phyloP scores from a whole-genome alignment of 2,113 vertebrate genomes.

The Trematomus loennbergii region DNA sequence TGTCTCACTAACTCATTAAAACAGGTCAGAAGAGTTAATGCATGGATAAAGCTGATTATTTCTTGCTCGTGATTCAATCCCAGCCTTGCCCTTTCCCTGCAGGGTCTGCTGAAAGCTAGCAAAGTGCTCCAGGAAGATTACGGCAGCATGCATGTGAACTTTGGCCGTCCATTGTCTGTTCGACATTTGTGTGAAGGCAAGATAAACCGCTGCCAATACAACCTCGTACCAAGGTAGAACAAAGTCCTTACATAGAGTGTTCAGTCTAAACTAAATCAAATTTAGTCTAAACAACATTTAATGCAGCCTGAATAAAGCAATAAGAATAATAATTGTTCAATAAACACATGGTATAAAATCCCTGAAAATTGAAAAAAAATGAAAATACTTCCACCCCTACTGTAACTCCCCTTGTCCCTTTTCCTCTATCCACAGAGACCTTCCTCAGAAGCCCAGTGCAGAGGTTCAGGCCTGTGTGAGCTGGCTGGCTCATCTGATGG shows the following conservation, averaged over 20 bases:
- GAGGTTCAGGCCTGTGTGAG: conserved; percentile 88
- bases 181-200: conserved; percentile 88
- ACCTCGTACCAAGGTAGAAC: conserved; percentile 91
- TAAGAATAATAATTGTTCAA: too few species aligned
- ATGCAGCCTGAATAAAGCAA: too few species aligned
- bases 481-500: conserved; percentile 88
- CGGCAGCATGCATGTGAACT: conserved; percentile 90
- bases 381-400: too few species aligned
- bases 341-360: too few species aligned
- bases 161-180: conserved; percentile 92
- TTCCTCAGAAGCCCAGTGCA: conserved; percentile 88
- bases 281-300: not conserved
- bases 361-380: not conserved
- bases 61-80: conserved; percentile 3
- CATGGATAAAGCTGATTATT: conserved; percentile 17
- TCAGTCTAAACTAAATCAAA: not conserved
- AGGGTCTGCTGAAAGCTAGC: conserved; percentile 94
- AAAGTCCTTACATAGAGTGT: not conserved
- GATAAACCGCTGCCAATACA: conserved; percentile 87
- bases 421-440: conserved; percentile 81
- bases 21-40: not conserved
- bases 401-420: not conserved
- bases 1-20: not conserved
- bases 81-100: conserved; percentile 3
- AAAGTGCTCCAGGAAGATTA: conserved; percentile 92